phyloP scores from a whole-genome alignment of 2,888 invertebrate genomes.

The Cataglyphis rosenhaueri region DNA sequence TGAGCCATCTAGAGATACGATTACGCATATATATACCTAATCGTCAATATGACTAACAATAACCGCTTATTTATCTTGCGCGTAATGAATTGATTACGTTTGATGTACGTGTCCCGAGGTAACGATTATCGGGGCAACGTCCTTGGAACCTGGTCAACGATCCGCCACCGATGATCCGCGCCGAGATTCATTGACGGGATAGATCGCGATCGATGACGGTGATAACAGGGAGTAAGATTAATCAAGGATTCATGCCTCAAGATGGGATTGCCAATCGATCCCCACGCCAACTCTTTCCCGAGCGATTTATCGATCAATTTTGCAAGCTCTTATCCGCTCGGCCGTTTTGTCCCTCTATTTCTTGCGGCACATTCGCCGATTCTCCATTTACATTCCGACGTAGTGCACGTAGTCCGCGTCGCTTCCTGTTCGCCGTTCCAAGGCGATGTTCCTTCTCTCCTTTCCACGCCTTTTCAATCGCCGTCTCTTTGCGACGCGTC shows the following conservation, averaged over 20 bases:
- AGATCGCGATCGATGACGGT: background rate
- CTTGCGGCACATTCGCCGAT: slow-evolving; percentile 51
- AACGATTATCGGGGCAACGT: slow-evolving; percentile 5
- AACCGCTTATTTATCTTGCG: background rate
- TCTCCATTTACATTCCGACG: slow-evolving; percentile 79
- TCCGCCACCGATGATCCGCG: background rate
- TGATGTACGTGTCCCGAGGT: background rate
- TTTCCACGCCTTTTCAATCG: slow-evolving; percentile 45
- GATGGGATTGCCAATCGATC: background rate
- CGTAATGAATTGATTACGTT: slow-evolving; percentile 15
- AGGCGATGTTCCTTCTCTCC: slow-evolving; percentile 23
- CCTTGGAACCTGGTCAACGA: slow-evolving; percentile 38
- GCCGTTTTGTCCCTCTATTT: slow-evolving; percentile 34
- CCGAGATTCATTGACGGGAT: slow-evolving; percentile 18
- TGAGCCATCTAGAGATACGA: background rate
- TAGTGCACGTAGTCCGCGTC: slow-evolving; percentile 64
- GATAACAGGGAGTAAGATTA: background rate
- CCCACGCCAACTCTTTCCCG: background rate
- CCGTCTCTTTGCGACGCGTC: background rate
- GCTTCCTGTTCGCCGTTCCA: slow-evolving; percentile 69
- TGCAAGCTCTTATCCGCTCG: slow-evolving; percentile 49
- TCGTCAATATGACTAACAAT: too few species aligned
- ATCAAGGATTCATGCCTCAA: slow-evolving; percentile 1
- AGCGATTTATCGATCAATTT: slow-evolving; percentile 45
- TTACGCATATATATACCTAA: background rate